Evolutionary conservation across 2,113 vertebrate genomes (phyloP).

Genomic region (Tauraco erythrolophus): DNA sequence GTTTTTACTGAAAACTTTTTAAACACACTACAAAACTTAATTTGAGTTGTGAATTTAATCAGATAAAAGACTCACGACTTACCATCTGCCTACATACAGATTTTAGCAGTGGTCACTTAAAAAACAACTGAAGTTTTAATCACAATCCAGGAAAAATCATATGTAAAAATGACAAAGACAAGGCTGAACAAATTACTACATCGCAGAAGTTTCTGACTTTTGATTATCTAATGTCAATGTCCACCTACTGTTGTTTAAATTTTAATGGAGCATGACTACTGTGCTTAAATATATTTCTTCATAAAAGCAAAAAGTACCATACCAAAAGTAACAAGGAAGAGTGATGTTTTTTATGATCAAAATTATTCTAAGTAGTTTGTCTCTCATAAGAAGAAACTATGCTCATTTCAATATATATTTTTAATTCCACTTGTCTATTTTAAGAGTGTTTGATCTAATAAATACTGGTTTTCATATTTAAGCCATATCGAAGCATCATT

Average conservation of each 20-base stretch:
- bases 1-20: not conserved
- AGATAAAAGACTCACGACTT: rapidly evolving
- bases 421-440: not conserved
- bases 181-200: not conserved
- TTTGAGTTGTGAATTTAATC: not conserved
- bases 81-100: not conserved
- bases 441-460: not conserved
- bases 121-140: not conserved
- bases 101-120: not conserved
- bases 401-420: not conserved
- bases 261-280: not conserved
- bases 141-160: not conserved
- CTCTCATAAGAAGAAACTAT: not conserved
- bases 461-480: not conserved
- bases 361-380: not conserved
- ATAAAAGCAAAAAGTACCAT: not conserved
- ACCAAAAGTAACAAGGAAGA: not conserved
- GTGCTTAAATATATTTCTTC: not conserved
- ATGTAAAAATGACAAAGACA: not conserved
- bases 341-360: not conserved
- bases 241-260: not conserved
- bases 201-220: not conserved
- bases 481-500: not conserved
- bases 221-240: not conserved
- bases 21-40: not conserved